A percentile compares a stretch with the other conserved stretches of the same genome.
Evolutionary conservation across 2,113 vertebrate genomes (phyloP).

Genomic region (Columba janthina): DNA sequence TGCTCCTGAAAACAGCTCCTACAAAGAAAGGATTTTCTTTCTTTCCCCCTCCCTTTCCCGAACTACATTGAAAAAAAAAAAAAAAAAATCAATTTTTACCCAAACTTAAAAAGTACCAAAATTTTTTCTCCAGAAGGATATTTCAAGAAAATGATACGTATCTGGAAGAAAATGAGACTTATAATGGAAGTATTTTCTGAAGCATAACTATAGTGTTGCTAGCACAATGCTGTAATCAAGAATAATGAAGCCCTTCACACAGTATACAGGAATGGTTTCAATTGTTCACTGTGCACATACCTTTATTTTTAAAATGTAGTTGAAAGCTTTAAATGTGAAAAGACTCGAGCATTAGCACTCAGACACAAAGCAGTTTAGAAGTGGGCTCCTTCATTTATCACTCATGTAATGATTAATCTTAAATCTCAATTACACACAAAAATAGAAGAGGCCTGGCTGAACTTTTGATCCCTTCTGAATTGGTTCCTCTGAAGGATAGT

Average conservation of each 20-base stretch:
- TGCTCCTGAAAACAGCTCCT: neutral
- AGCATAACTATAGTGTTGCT: conserved; percentile 10
- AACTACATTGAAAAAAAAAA: neutral
- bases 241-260: conserved; percentile 37
- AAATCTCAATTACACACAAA: conserved; percentile 12
- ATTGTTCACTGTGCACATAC: neutral
- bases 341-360: neutral
- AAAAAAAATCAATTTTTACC: neutral
- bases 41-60: neutral
- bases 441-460: neutral
- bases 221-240: conserved; percentile 52
- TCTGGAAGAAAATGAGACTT: conserved; percentile 41
- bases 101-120: neutral
- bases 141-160: conserved; percentile 43
- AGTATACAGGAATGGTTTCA: neutral
- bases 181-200: conserved; percentile 50
- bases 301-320: conserved; percentile 39
- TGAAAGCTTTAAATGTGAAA: conserved; percentile 2
- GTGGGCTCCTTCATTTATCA: neutral
- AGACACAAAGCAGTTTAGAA: conserved; percentile 18
- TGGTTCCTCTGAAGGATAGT: neutral
- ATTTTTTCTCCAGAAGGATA: neutral
- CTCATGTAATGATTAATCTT: conserved; percentile 41
- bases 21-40: neutral
- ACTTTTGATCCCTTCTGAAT: neutral